Evolutionary conservation across 2,113 vertebrate species (phyloP).

Genomic region (Tachysurus fulvidraco): DNA sequence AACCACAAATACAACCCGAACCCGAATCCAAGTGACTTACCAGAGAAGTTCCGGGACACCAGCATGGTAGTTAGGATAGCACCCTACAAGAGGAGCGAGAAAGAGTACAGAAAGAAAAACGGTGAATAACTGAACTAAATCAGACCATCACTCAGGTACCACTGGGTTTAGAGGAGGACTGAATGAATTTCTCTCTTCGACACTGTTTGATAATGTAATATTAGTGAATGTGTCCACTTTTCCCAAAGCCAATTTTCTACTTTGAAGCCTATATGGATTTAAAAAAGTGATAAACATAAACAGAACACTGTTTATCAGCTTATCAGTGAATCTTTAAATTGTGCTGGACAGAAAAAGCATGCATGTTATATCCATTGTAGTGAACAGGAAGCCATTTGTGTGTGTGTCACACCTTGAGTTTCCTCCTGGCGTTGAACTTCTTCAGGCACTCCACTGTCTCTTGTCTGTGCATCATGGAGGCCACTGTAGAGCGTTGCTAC

Average conservation of each 20-base stretch:
- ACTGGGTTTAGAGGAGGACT: neutral
- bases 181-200: neutral
- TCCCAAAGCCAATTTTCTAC: no score
- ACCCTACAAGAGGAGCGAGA: constrained; percentile 64
- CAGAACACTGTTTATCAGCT: neutral
- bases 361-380: neutral
- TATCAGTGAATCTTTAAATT: neutral
- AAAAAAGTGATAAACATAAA: neutral
- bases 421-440: constrained; percentile 96
- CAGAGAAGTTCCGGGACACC: constrained; percentile 84
- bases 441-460: constrained; percentile 97
- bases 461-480: constrained; percentile 99
- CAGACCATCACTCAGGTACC: neutral
- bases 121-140: neutral
- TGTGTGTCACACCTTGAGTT: constrained; percentile 85
- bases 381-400: neutral
- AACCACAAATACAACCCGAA: neutral
- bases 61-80: constrained; percentile 86
- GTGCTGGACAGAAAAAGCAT: neutral
- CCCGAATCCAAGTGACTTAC: constrained; percentile 63
- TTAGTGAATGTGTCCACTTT: no score
- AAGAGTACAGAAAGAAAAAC: neutral
- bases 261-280: neutral
- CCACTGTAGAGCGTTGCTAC: constrained; percentile 97
- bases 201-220: neutral